Percentiles rank a stretch among this genome's conserved stretches.
These are phyloP conservation scores for Dreissena rostriformis DNA, from an alignment of 1,140 invertebrate genomes.

Conservation along the genomic window DNA sequence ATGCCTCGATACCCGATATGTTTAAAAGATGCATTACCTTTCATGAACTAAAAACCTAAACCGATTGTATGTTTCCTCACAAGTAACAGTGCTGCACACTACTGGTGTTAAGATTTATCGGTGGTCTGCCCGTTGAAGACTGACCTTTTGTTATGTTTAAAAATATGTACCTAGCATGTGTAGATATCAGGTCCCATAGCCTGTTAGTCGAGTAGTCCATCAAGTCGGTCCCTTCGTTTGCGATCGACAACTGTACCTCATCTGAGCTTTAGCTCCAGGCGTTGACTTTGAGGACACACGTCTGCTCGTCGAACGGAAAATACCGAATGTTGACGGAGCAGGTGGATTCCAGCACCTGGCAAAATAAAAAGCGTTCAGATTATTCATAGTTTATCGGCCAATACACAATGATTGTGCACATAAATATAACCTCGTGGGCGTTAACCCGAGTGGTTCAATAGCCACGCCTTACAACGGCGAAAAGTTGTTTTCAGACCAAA, in stretches of 20 bases:
- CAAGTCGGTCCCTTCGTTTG: conserved; percentile 22
- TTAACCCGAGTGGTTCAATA: neutral
- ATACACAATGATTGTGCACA: neutral
- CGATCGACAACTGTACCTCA: conserved; percentile 74
- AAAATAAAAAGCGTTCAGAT: neutral
- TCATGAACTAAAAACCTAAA: too few relatives aligned
- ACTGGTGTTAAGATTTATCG: too few relatives aligned
- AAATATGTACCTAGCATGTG: neutral
- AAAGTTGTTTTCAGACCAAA: too few relatives aligned
- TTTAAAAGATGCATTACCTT: too few relatives aligned
- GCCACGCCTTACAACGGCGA: too few relatives aligned
- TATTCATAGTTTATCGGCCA: neutral
- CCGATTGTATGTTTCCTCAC: too few relatives aligned
- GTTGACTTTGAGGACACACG: conserved; percentile 82
- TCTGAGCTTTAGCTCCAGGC: conserved; percentile 67
- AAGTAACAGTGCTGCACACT: too few relatives aligned
- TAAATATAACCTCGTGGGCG: neutral
- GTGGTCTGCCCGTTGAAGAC: too few relatives aligned
- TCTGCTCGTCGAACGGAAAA: conserved; percentile 88
- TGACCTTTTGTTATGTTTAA: too few relatives aligned
- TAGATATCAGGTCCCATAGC: conserved; percentile 37
- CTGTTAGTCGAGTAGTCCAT: conserved; percentile 35
- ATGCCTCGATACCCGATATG: too few relatives aligned
- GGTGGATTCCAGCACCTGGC: conserved; percentile 96
- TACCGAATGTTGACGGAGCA: conserved; percentile 93